Evolutionary conservation across 2,113 vertebrate genomes (phyloP).

Genomic region (Chrysochloris asiatica): DNA sequence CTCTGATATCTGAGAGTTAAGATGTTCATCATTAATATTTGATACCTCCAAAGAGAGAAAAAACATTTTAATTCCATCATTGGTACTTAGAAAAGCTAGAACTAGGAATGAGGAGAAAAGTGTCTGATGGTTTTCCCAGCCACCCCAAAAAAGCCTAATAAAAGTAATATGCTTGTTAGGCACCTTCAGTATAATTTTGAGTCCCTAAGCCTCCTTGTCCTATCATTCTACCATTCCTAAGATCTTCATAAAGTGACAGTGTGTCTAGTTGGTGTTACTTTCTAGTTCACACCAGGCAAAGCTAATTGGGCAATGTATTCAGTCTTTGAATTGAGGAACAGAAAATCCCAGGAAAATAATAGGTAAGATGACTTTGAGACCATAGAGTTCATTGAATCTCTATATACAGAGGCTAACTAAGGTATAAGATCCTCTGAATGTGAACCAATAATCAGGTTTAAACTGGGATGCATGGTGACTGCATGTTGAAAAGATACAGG

Average conservation of each 20-base stretch:
- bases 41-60: not conserved
- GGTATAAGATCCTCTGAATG: too few relatives aligned
- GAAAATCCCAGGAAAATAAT: not conserved
- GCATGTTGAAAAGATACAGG: not conserved
- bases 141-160: not conserved
- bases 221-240: not conserved
- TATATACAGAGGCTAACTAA: not conserved
- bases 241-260: not conserved
- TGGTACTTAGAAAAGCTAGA: not conserved
- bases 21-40: not conserved
- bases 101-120: rapidly evolving
- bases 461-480: rapidly evolving
- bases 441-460: too few relatives aligned
- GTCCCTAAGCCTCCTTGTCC: too few relatives aligned
- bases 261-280: not conserved
- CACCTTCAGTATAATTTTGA: not conserved
- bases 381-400: not conserved
- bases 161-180: not conserved
- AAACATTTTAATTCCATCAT: not conserved
- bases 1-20: not conserved
- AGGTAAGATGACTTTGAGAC: not conserved
- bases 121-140: not conserved
- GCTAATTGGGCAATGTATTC: not conserved
- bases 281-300: not conserved
- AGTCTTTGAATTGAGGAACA: not conserved